These are phyloP conservation scores for Chionoecetes opilio DNA, from an alignment of 1,140 invertebrate species.

Conservation along the genomic window DNA sequence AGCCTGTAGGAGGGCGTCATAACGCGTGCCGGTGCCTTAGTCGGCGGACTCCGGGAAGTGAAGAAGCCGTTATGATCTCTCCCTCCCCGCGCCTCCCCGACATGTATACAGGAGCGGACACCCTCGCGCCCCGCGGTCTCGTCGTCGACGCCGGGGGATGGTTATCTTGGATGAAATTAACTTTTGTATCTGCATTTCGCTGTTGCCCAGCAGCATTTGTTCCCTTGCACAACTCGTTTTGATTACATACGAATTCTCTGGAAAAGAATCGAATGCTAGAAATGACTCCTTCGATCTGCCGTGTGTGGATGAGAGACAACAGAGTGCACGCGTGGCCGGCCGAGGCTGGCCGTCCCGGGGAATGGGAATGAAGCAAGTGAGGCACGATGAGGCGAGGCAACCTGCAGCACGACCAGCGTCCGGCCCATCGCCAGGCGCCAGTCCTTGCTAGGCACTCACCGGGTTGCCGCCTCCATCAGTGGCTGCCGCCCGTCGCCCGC, in stretches of 20 bases:
- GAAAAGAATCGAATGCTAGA: neutral
- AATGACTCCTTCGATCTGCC: neutral
- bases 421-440: neutral
- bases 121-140: neutral
- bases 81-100: slow-evolving; percentile 21
- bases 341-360: neutral
- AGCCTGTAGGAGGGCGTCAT: slow-evolving; percentile 2
- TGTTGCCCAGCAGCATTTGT: neutral
- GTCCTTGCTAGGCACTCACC: neutral
- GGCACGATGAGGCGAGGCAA: neutral
- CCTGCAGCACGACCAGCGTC: neutral
- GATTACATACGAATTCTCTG: neutral
- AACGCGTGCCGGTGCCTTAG: slow-evolving; percentile 23
- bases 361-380: neutral
- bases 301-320: slow-evolving; percentile 1
- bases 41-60: slow-evolving; percentile 9
- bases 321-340: neutral
- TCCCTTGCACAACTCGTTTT: neutral
- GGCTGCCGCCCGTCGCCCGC: neutral
- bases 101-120: slow-evolving; percentile 11
- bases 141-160: neutral
- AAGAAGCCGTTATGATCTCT: neutral
- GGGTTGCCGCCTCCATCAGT: neutral
- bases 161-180: neutral
- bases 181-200: neutral